Evolutionary conservation across 1,140 invertebrate genomes (phyloP).

Genomic region (Gonioctena quinquepunctata): DNA sequence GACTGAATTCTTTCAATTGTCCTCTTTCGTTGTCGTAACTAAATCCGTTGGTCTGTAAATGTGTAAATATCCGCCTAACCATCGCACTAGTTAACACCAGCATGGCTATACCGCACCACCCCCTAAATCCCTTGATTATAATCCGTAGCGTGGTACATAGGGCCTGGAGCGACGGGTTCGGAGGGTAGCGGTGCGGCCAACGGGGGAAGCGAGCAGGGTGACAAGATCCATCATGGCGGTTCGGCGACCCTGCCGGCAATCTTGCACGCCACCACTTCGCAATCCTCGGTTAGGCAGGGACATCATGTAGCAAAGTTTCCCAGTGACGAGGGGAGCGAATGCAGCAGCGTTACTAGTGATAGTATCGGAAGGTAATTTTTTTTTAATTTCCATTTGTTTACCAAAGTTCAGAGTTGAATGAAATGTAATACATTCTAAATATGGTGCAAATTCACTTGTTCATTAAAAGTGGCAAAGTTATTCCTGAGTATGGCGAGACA

Average conservation of each 20-base stretch:
- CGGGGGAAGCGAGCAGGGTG: slow-evolving; percentile 40
- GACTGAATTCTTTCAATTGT: too few species aligned
- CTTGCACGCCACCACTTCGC: slow-evolving; percentile 60
- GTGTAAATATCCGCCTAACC: slow-evolving; percentile 9
- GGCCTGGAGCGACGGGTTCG: slow-evolving; percentile 50
- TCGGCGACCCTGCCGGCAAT: slow-evolving; percentile 60
- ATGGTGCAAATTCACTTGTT: too few species aligned
- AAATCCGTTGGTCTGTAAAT: neutral
- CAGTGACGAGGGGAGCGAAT: slow-evolving; percentile 76
- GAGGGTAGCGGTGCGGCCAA: slow-evolving; percentile 47
- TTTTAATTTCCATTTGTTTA: too few species aligned
- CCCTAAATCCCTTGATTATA: slow-evolving; percentile 38
- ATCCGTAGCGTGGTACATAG: slow-evolving; percentile 57
- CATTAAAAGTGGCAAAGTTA: too few species aligned
- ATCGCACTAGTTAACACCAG: slow-evolving; percentile 19
- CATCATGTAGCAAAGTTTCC: slow-evolving; percentile 61
- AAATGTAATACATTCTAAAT: too few species aligned
- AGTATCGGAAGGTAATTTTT: slow-evolving; percentile 71
- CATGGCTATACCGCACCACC: slow-evolving; percentile 42
- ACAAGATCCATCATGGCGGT: slow-evolving; percentile 59
- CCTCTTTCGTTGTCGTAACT: neutral
- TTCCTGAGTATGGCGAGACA: too few species aligned
- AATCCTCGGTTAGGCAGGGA: slow-evolving; percentile 50
- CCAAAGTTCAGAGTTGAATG: too few species aligned
- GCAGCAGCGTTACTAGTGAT: slow-evolving; percentile 78